Conservation (phyloP, 2,797 vertebrate genomes). For the Xerus rutilus region DNA sequence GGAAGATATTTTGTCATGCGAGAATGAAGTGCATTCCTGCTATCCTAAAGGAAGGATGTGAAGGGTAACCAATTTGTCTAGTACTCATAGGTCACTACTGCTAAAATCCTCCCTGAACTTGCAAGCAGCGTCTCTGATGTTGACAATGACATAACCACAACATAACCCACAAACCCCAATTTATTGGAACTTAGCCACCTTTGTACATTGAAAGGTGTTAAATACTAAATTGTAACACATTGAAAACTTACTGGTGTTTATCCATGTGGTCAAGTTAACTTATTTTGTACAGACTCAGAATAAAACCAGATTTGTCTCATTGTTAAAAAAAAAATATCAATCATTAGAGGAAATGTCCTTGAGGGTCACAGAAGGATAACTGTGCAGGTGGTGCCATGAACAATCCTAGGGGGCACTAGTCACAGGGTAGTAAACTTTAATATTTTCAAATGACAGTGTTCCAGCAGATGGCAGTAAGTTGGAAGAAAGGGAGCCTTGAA, state of each 20-base stretch:
- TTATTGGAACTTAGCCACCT: background rate
- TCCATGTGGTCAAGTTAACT: background rate
- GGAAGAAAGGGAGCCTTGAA: background rate
- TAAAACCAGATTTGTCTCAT: background rate
- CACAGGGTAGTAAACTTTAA: background rate
- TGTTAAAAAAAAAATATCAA: background rate
- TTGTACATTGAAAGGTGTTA: background rate
- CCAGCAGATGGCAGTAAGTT: slow-evolving; percentile 19
- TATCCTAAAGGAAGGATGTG: background rate
- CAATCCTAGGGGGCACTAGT: background rate
- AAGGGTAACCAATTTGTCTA: background rate
- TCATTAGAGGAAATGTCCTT: background rate
- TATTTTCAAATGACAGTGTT: background rate
- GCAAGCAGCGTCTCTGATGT: background rate
- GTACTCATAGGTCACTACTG: background rate
- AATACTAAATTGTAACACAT: background rate
- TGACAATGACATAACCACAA: background rate
- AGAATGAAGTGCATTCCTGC: background rate
- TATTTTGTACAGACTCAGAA: slow-evolving; percentile 12
- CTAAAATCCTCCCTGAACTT: background rate
- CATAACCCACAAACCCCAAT: background rate
- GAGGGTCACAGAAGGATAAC: background rate
- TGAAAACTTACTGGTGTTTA: slow-evolving; percentile 14
- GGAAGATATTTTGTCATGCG: background rate
- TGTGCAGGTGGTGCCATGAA: background rate